phyloP scores from a whole-genome alignment of 2,113 vertebrate species.

The Cyanoderma ruficeps region DNA sequence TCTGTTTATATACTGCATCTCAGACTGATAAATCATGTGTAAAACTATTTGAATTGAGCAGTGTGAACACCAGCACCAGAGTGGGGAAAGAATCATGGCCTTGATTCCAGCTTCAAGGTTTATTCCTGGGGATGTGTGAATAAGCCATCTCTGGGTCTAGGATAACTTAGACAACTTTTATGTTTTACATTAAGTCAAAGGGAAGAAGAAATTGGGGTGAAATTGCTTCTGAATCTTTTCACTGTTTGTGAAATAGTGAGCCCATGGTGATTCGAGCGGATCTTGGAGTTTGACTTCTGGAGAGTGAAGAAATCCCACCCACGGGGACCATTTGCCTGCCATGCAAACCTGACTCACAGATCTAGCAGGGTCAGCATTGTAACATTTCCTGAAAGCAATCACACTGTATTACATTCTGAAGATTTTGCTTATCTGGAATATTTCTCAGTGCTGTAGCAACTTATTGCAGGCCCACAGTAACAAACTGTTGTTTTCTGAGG shows the following conservation, averaged over 20 bases:
- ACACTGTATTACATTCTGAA: conserved; percentile 17
- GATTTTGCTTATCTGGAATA: conserved; percentile 63
- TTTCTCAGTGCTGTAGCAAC: conserved; percentile 45
- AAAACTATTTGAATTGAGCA: not conserved
- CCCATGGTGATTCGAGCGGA: not conserved
- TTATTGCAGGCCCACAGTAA: conserved; percentile 33
- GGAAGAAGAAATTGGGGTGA: not conserved
- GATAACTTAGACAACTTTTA: not conserved
- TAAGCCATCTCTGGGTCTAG: not conserved
- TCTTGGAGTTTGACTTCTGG: not conserved
- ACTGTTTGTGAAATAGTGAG: not conserved
- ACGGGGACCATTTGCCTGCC: not conserved
- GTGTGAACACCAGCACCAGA: not conserved
- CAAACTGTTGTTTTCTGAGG: conserved; percentile 60
- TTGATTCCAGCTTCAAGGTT: not conserved
- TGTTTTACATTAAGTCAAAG: not conserved
- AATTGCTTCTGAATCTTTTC: not conserved
- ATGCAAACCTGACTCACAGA: not conserved
- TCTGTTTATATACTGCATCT: not conserved
- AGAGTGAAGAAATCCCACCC: not conserved
- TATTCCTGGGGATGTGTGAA: not conserved
- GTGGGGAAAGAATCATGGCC: not conserved
- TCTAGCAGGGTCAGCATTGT: not conserved
- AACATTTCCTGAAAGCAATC: conserved; percentile 26
- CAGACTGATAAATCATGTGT: not conserved